Evolutionary conservation across 2,888 invertebrate species (phyloP).

Genomic region (Cynaeus angustus): DNA sequence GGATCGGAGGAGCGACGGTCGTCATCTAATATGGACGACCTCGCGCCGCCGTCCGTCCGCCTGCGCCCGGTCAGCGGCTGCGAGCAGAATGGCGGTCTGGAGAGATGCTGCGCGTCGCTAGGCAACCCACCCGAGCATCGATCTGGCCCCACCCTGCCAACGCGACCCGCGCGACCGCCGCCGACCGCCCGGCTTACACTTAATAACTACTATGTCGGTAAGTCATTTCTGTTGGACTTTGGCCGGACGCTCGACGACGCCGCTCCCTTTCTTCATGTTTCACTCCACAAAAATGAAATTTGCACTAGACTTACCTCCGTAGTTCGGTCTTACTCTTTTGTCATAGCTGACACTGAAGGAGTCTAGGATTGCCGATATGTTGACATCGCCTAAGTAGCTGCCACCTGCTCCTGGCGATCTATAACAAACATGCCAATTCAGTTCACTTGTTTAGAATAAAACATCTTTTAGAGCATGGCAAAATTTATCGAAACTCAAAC

Average conservation of each 20-base stretch:
- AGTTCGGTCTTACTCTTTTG: slow-evolving; percentile 99
- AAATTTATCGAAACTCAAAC: not conserved
- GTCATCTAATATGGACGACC: slow-evolving; percentile 6
- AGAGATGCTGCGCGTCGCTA: slow-evolving; percentile 67
- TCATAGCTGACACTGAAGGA: slow-evolving; percentile 98
- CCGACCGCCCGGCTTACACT: slow-evolving; percentile 47
- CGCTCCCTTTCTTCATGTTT: slow-evolving; percentile 30
- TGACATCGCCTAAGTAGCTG: slow-evolving; percentile 93
- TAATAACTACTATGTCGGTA: too few relatives aligned
- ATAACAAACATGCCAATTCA: not conserved
- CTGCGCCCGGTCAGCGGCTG: slow-evolving; percentile 68
- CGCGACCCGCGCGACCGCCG: slow-evolving; percentile 63
- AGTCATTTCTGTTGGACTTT: not conserved
- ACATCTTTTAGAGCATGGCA: slow-evolving; percentile 9
- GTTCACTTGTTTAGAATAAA: not conserved
- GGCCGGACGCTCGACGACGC: slow-evolving; percentile 49
- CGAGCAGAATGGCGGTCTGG: slow-evolving; percentile 70
- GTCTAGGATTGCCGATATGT: slow-evolving; percentile 96
- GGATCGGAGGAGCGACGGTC: slow-evolving; percentile 29
- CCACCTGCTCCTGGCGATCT: slow-evolving; percentile 76
- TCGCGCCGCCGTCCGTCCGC: slow-evolving; percentile 55
- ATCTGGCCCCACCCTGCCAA: slow-evolving; percentile 70
- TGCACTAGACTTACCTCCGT: slow-evolving; percentile 88
- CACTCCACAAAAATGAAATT: slow-evolving; percentile 20
- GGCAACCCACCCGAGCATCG: slow-evolving; percentile 70